phyloP scores from a whole-genome alignment of 92 coral and sea anemone genomes.

The Porites rus region DNA sequence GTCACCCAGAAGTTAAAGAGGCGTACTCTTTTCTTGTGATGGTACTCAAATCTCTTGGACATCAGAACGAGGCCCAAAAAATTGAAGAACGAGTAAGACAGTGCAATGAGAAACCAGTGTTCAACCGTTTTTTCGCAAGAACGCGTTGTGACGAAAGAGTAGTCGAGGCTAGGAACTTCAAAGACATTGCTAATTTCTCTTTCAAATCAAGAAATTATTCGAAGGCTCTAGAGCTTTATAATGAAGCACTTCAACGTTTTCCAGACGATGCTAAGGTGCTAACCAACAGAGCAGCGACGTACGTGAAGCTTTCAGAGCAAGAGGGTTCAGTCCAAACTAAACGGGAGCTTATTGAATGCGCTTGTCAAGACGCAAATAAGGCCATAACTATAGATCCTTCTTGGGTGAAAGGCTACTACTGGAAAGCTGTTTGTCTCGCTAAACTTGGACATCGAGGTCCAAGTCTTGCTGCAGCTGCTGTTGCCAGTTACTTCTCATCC shows the following conservation, averaged over 20 bases:
- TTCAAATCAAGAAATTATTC: not conserved
- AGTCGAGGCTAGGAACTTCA: not conserved
- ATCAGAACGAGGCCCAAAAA: no score
- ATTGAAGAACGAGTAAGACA: no score
- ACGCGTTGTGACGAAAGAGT: not conserved
- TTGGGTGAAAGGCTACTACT: slow-evolving; percentile 14
- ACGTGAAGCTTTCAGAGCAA: slow-evolving; percentile 2
- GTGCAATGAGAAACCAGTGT: no score
- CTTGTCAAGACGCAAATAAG: not conserved
- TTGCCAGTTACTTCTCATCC: not conserved
- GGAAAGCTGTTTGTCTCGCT: slow-evolving; percentile 34
- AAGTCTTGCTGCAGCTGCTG: slow-evolving; percentile 30
- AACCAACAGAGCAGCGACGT: slow-evolving; percentile 2
- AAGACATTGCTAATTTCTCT: not conserved
- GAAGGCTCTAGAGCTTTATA: not conserved
- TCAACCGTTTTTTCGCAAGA: no score
- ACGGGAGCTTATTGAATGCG: not conserved
- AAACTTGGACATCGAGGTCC: slow-evolving; percentile 20
- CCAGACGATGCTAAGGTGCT: slow-evolving; percentile 15
- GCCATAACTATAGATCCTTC: slow-evolving; percentile 16
- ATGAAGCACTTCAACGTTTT: not conserved
- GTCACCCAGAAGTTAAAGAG: no score
- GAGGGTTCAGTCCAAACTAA: no score
- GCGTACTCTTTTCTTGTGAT: no score
- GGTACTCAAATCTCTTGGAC: no score